Base-by-base conservation (phyloP, 2,113 vertebrate genomes). In the Lophius piscatorius region DNA sequence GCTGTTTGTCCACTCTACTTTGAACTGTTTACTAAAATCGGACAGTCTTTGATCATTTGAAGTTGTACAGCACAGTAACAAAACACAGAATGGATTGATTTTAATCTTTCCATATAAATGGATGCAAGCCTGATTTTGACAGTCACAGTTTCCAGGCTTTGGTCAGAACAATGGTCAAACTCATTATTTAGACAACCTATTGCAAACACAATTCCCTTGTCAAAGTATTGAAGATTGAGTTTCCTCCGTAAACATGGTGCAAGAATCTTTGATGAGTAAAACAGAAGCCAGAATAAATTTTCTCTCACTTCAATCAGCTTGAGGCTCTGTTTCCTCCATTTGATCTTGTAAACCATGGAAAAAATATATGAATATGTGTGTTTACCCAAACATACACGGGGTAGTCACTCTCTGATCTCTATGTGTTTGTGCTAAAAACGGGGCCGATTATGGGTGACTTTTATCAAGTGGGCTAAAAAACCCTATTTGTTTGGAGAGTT, bases 401-500 rank as follows among this genome's bases (percentile, higher is more conserved):
- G 23, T 48, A 38, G 18, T 7, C 18, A 26, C 13, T 45, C 20
- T 59, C 33, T 49, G 49, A 66, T 64, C 26, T 41, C 6, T 33
- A 18, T 52, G 26, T n/a, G 33, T 34, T 45, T n/a, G 14, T 49
- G 18, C 41, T 4, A 11, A 29, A 28, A 2, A 46, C 24, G 10
- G 45, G 18, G 26, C 26, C 20, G 18, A 55, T 40, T 44, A 18
- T 41, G 51, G 24, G 29, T 41, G 28, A 31, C 36, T 20, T 50
- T 42, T 74, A 55, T 70, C 74, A 80, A 80, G 50, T 77, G 42
- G 35, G 28, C 66, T 69, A 38, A 73, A 69, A 87, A 84, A 57
- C 72, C 69, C 56, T 67, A 59, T 82, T 86, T 83, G 58, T 83
- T 84, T 83, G 56, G 54, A 78, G 63, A 59, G 63, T 76, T 83